A percentile compares a stretch with the other conserved stretches of the same genome.
Evolutionary conservation across 2,888 invertebrate species (phyloP).

Genomic region (Imbricaverruca yamaguchii): DNA sequence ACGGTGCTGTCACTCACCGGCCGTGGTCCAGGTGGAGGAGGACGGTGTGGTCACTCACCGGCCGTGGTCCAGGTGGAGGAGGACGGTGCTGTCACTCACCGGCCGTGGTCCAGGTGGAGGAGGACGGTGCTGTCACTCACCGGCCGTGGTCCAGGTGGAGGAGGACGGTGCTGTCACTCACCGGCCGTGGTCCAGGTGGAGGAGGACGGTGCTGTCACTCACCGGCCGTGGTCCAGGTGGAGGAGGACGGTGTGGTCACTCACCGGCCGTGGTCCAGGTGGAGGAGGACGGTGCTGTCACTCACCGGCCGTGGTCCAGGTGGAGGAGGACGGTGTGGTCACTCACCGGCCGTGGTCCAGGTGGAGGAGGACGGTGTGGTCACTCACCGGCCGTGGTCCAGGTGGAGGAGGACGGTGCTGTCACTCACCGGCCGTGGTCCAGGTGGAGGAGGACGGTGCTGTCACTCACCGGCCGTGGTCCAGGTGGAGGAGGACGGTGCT

Average conservation of each 20-base stretch:
- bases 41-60: neutral
- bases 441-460: too few species aligned
- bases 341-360: neutral
- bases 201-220: neutral
- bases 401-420: constrained; percentile 74
- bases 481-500: too few species aligned
- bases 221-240: constrained; percentile 76
- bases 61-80: constrained; percentile 87
- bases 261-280: neutral
- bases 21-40: neutral
- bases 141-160: too few species aligned
- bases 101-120: neutral
- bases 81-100: constrained; percentile 55
- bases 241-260: constrained; percentile 68
- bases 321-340: too few species aligned
- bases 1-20: neutral
- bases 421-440: neutral
- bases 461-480: too few species aligned
- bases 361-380: too few species aligned
- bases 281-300: too few species aligned
- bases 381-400: constrained; percentile 66
- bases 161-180: neutral
- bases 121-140: too few species aligned
- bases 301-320: too few species aligned
- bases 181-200: neutral